phyloP scores from a whole-genome alignment of 2,113 vertebrate genomes.

The Pachyramphus minor region DNA sequence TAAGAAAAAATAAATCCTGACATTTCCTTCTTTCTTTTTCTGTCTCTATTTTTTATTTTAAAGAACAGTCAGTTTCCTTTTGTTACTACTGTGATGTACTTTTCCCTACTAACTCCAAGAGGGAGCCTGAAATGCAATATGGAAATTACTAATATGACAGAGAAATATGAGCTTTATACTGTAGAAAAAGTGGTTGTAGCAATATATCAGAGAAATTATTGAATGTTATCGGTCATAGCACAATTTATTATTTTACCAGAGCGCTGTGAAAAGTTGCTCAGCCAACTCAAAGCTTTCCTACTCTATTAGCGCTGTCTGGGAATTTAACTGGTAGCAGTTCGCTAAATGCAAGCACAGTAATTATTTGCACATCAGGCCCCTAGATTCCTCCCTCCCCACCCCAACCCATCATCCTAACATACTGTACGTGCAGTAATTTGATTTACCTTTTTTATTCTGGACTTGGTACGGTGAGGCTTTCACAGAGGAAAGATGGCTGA shows the following conservation, averaged over 20 bases:
- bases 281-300: neutral
- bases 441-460: conserved; percentile 46
- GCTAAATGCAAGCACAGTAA: conserved; percentile 17
- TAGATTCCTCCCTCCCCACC: neutral
- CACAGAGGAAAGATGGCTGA: conserved; percentile 2
- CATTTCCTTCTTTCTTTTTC: conserved; percentile 22
- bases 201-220: conserved; percentile 52
- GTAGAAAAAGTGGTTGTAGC: conserved; percentile 14
- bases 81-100: conserved; percentile 18
- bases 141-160: conserved; percentile 60
- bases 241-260: conserved; percentile 57
- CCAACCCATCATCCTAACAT: neutral
- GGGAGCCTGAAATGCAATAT: conserved; percentile 53
- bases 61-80: conserved; percentile 8
- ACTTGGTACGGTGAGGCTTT: neutral
- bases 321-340: neutral
- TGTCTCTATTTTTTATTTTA: neutral
- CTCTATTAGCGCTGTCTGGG: neutral
- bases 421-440: neutral
- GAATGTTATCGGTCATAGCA: conserved; percentile 62
- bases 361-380: conserved; percentile 16
- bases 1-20: neutral
- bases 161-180: conserved; percentile 49
- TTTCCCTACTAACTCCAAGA: neutral
- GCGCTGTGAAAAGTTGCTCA: conserved; percentile 46